A percentile compares a stretch with the other conserved stretches of the same genome.
Conservation (phyloP, 2,113 vertebrate genomes). For the Tamias sibiricus region DNA sequence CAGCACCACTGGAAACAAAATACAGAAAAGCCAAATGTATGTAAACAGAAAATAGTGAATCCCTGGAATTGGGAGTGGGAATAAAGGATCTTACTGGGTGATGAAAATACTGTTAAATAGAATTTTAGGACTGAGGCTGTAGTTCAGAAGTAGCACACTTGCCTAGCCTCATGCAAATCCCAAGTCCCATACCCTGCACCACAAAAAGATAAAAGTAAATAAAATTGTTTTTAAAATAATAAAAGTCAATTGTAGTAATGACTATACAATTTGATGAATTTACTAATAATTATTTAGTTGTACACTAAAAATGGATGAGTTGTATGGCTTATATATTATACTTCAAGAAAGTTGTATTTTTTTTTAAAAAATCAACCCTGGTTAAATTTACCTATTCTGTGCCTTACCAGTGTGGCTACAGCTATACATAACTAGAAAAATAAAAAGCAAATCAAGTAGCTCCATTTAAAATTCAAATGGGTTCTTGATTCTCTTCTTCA, state of each 20-base stretch:
- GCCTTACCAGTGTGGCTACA: neutral
- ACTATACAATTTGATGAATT: neutral
- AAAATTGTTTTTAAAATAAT: too few relatives aligned
- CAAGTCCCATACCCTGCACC: too few relatives aligned
- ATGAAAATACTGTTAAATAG: neutral
- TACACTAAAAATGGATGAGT: neutral
- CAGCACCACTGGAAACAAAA: too few relatives aligned
- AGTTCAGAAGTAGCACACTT: neutral
- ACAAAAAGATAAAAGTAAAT: too few relatives aligned
- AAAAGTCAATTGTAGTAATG: neutral
- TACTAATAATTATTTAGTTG: neutral
- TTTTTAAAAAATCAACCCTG: neutral
- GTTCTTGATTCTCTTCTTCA: neutral
- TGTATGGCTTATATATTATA: neutral
- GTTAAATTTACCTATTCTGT: conserved; percentile 12
- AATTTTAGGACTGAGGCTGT: neutral
- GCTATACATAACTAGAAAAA: neutral
- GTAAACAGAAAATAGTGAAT: neutral
- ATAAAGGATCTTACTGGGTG: neutral
- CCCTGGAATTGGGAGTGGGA: neutral
- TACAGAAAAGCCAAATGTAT: neutral
- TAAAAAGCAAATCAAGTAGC: neutral
- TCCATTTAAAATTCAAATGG: neutral
- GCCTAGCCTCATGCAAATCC: neutral
- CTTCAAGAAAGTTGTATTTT: neutral